phyloP scores from a whole-genome alignment of 2,888 invertebrate species.

The Julus scanicus region DNA sequence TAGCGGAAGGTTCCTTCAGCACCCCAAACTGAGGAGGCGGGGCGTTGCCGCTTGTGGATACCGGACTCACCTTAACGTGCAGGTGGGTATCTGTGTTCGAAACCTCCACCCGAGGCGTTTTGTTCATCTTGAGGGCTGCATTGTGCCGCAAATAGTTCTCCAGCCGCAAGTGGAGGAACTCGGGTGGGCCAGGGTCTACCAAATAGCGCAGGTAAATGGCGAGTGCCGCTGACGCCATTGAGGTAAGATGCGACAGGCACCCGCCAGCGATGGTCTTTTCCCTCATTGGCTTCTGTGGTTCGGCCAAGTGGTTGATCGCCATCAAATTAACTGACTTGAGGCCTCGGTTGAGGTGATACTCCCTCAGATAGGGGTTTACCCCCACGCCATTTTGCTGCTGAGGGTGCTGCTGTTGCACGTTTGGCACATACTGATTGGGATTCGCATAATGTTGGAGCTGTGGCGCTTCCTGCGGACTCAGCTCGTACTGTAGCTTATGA shows the following conservation, averaged over 20 bases:
- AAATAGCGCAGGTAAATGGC: constrained; percentile 58
- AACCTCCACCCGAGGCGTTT: not conserved
- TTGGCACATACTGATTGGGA: not conserved
- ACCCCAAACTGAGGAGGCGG: constrained; percentile 1
- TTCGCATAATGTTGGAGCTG: not conserved
- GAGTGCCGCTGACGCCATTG: constrained; percentile 56
- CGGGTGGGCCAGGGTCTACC: constrained; percentile 58
- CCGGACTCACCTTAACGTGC: not conserved
- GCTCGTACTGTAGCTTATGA: constrained; percentile 14
- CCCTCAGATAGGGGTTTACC: constrained; percentile 13
- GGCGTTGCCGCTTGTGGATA: not conserved
- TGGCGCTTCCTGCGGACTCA: not conserved
- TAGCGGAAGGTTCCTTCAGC: not conserved
- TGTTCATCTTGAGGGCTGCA: not conserved
- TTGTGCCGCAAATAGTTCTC: constrained; percentile 34
- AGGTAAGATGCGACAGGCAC: constrained; percentile 57
- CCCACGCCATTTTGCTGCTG: not conserved
- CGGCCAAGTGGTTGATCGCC: not conserved
- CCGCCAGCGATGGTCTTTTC: constrained; percentile 14
- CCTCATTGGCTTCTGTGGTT: not conserved
- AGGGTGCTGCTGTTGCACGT: not conserved
- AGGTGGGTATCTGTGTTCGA: not conserved
- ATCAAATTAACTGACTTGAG: not conserved
- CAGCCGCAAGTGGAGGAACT: constrained; percentile 56
- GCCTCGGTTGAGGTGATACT: not conserved